A percentile compares a stretch with the other conserved stretches of the same genome.
Conservation (phyloP, 1,140 invertebrate genomes). For the Nephotettix cincticeps region DNA sequence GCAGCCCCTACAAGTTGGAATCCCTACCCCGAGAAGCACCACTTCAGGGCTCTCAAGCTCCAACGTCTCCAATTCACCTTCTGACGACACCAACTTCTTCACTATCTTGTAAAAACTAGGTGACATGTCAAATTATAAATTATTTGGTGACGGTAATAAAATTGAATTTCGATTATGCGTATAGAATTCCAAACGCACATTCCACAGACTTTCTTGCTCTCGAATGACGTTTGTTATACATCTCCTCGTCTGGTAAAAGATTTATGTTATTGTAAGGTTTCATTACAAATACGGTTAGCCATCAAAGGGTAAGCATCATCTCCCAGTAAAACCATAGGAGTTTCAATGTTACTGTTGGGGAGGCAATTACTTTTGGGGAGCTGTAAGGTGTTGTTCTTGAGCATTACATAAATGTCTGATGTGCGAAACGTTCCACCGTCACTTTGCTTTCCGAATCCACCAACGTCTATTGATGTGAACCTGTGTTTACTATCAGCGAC, state of each 20-base stretch:
- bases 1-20: too few relatives aligned
- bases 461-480: slow-evolving; percentile 50
- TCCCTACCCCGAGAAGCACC: too few relatives aligned
- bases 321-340: neutral
- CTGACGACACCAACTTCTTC: too few relatives aligned
- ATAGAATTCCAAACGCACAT: slow-evolving; percentile 16
- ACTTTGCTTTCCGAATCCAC: slow-evolving; percentile 47
- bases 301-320: slow-evolving; percentile 3
- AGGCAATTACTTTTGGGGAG: neutral
- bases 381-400: neutral
- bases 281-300: neutral
- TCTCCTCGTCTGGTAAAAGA: neutral
- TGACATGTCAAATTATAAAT: too few relatives aligned
- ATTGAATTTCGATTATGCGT: too few relatives aligned
- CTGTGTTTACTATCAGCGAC: slow-evolving; percentile 51
- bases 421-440: slow-evolving; percentile 40
- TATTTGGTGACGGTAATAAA: too few relatives aligned
- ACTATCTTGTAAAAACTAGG: too few relatives aligned
- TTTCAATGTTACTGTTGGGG: neutral
- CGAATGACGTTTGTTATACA: slow-evolving; percentile 27
- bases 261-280: neutral
- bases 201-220: neutral
- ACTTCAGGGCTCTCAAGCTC: too few relatives aligned
- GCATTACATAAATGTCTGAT: neutral
- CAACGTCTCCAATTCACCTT: too few relatives aligned